phyloP scores from a whole-genome alignment of 2,888 invertebrate genomes.

The Pollenia amentaria region DNA sequence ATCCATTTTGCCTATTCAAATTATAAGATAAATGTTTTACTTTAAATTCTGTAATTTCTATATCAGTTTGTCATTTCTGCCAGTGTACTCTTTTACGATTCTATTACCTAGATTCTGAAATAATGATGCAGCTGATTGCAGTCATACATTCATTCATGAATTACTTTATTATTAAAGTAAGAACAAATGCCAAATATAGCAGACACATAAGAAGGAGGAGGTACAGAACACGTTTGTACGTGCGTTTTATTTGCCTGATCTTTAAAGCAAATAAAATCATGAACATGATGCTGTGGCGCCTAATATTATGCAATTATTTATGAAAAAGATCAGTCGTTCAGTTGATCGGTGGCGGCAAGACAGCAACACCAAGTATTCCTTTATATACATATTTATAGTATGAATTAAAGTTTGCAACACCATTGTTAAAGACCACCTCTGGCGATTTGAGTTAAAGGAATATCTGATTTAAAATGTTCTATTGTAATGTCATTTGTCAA shows the following conservation, averaged over 20 bases:
- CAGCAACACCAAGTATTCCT: constrained; percentile 32
- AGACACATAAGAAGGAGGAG: constrained; percentile 56
- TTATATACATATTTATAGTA: background rate
- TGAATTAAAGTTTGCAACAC: constrained; percentile 50
- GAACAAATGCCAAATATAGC: constrained; percentile 27
- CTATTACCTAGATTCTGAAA: constrained; percentile 23
- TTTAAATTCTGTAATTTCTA: background rate
- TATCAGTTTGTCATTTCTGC: background rate
- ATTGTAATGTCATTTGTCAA: constrained; percentile 84
- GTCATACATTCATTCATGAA: constrained; percentile 61
- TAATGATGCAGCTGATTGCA: constrained; percentile 32
- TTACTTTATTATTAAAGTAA: constrained; percentile 67
- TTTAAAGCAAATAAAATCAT: constrained; percentile 63
- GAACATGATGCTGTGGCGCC: constrained; percentile 68
- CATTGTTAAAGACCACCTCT: constrained; percentile 65
- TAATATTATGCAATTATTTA: constrained; percentile 75
- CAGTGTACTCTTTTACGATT: constrained; percentile 14
- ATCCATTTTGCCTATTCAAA: too few relatives aligned
- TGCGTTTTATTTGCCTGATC: constrained; percentile 73
- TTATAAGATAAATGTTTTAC: background rate
- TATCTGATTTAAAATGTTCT: constrained; percentile 59
- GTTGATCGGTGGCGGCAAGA: constrained; percentile 48
- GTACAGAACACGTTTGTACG: constrained; percentile 72
- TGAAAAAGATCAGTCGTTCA: constrained; percentile 54
- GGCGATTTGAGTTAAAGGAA: constrained; percentile 21